Percentiles rank a stretch among this genome's conserved stretches.
These are phyloP conservation scores for Mesoclemmys tuberculata DNA, from an alignment of 2,113 vertebrate species.

Conservation along the genomic window DNA sequence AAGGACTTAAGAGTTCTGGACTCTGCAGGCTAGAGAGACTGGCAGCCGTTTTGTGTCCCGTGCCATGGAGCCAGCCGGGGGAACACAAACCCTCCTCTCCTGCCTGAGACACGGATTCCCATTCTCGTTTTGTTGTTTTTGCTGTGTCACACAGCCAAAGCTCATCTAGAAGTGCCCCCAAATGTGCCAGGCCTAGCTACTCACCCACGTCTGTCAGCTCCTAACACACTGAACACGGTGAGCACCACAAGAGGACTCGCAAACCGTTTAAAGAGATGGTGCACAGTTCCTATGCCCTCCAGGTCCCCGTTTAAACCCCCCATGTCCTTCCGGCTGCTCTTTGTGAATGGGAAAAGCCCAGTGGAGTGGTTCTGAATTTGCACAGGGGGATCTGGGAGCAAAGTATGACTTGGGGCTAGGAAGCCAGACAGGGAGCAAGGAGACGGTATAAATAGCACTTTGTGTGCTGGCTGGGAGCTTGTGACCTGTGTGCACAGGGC, in stretches of 20 bases:
- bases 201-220: not conserved
- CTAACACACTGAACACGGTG: not conserved
- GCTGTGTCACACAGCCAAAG: not conserved
- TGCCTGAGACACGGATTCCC: not conserved
- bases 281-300: not conserved
- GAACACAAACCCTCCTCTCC: rapidly evolving
- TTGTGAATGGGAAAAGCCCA: not conserved
- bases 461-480: no score
- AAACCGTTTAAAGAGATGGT: not conserved
- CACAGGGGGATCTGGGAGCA: not conserved
- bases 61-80: not conserved
- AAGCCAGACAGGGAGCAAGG: not conserved
- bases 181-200: no score
- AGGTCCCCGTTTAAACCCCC: not conserved
- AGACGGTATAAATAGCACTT: not conserved
- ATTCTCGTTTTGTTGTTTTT: not conserved
- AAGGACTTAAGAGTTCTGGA: not conserved
- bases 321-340: not conserved
- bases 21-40: not conserved
- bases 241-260: not conserved
- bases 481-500: no score
- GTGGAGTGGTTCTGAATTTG: rapidly evolving
- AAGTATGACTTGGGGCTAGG: rapidly evolving
- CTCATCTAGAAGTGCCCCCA: not conserved
- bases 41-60: not conserved